Base-by-base conservation (phyloP, 2,797 vertebrate species). In the Oryzias dopingdopingensis region DNA sequence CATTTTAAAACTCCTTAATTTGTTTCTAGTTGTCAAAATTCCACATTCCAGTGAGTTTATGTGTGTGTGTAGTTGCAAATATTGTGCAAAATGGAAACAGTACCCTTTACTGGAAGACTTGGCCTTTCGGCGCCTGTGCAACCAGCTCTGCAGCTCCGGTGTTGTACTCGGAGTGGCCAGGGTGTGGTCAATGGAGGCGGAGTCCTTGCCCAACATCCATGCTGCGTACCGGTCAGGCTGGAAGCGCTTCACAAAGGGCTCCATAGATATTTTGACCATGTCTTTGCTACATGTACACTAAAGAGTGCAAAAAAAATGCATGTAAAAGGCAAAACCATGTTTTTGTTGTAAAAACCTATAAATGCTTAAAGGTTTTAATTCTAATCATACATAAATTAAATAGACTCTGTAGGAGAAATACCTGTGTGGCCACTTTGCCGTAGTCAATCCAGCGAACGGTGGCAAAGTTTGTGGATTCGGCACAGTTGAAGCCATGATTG, bases 201-300 rank as follows among this genome's bases (percentile, higher is more conserved):
- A 71, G 85, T 99, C 97, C 72, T 96, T 99, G 49, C 96, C 97
- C 87, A 94, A 82, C 85, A 96, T 96, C 96, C 96, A 99, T 53
- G 89, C 90, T 29, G 93, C 76, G 14, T 98, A 97, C 42, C 96
- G 94, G 49, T 97, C 94, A 14, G 96, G 96, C 67, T 99, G 97
- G 88, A 99, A 99, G 56, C 91, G 95, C 79, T 88, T 95, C 66
- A 99, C 96, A 84, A 99, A 99, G 17, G 96, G 86, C 45, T 99
- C 96, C 97, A 99, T 98, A 47, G 96, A 96, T 84, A 99, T 98
- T 81, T 95, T 96, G 32, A 99, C 96, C 96, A 97, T 96, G 82
- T 99, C 96, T 64, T 89, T 96, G 77, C 95, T 95, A 81, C 97
- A 99, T 16, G 93, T 94, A 82, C 96, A 99, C 97, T 99, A 71